Percentiles rank a stretch among this genome's conserved stretches.
phyloP scores from a whole-genome alignment of 2,888 invertebrate genomes.

The Macrosoma leucophasiata region DNA sequence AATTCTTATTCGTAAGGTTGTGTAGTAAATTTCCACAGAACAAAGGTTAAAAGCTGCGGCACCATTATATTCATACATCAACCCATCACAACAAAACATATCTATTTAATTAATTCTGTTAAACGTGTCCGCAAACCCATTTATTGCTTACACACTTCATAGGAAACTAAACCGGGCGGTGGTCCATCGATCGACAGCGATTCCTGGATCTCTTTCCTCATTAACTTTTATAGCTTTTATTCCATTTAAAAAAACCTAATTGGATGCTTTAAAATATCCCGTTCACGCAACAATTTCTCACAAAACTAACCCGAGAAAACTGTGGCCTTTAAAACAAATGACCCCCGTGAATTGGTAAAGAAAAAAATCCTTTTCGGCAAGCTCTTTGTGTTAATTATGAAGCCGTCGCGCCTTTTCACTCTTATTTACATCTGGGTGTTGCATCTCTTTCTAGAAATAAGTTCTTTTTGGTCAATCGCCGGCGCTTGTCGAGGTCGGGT shows the following conservation, averaged over 20 bases:
- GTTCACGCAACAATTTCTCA: constrained; percentile 45
- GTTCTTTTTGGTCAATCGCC: constrained; percentile 32
- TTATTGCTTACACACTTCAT: no score
- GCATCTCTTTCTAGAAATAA: constrained; percentile 22
- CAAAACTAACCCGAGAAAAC: constrained; percentile 40
- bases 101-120: no score
- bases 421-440: constrained; percentile 7
- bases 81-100: no score
- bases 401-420: constrained; percentile 27
- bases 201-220: constrained; percentile 24
- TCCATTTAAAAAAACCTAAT: constrained; percentile 36
- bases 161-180: constrained; percentile 23
- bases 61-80: no score
- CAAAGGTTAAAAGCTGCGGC: no score
- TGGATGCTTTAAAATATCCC: constrained; percentile 28
- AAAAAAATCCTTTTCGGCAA: constrained; percentile 63
- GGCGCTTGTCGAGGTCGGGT: constrained; percentile 68
- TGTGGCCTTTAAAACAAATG: constrained; percentile 54
- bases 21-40: no score
- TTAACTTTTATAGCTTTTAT: constrained; percentile 31
- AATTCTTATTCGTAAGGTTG: no score
- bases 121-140: no score
- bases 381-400: constrained; percentile 67
- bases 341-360: constrained; percentile 42
- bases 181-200: no score